Evolutionary conservation across 2,888 invertebrate genomes (phyloP), one percentile per base, ranked within the genome.

Genomic region (Leptinotarsa peninsularis): DNA sequence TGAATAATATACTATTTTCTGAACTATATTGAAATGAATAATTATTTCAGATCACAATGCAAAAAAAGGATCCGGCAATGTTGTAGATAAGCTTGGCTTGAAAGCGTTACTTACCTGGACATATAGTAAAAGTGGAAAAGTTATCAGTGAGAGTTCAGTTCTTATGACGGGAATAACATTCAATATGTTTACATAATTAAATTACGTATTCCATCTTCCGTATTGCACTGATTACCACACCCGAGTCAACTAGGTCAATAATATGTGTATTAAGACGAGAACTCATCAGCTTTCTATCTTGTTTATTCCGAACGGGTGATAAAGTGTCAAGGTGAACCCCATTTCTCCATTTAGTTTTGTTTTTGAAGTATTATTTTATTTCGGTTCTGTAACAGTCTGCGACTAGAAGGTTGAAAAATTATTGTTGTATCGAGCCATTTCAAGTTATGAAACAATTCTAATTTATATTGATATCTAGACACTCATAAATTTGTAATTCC

Each of bases 191-290:
- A 63, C n/a, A n/a, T 63, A 33, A 63, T 63, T 63, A n/a, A 63
- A 63, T 63, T 63, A 63, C n/a, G 63, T 63, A 63, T 63, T 63
- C 27, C 33, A 63, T 63, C 63, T 63, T 63, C 63, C 63, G 63
- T 63, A 63, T 63, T 33, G 63, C 63, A 63, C 33, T 33, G 63
- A 63, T 63, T 63, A 33, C 63, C 33, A n/a, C 33, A 33, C 33
- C 27, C 63, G 10, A 63, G 33, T 33, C 63, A 63, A 63, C 63
- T 63, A 63, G 63, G 63, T 63, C 63, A 63, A 63, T 63, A 63
- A 63, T 63, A 33, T 63, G 63, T 63, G 63, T 27, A 63, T 63
- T 63, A 33, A 63, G 63, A 63, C 63, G 13, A 33, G 33, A 63
- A 27, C 63, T 58, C 58, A 18, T 58, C 15, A 7, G 58, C 58